A percentile compares a stretch with the other conserved stretches of the same genome.
Evolutionary conservation across 2,113 vertebrate genomes (phyloP).

Genomic region (Dicerorhinus sumatrensis): DNA sequence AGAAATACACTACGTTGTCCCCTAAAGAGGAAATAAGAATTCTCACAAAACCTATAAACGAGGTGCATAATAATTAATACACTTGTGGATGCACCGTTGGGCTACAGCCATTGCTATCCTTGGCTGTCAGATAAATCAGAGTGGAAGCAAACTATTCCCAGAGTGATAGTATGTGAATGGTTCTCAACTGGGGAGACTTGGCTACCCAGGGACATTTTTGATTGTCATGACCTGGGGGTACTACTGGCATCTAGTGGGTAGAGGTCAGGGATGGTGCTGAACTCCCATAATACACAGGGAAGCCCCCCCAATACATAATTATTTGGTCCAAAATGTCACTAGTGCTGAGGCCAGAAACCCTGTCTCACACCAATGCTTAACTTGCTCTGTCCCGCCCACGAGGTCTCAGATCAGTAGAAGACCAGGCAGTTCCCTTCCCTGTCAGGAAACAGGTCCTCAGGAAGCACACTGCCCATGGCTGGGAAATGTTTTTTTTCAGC

Average conservation of each 20-base stretch:
- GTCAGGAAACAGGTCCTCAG: neutral
- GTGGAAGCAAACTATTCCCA: neutral
- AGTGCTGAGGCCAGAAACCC: neutral
- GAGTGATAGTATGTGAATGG: neutral
- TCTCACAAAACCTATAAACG: slow-evolving; percentile 50
- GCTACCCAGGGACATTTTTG: neutral
- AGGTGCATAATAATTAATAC: neutral
- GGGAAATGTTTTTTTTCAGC: slow-evolving; percentile 54
- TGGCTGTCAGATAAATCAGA: slow-evolving; percentile 27
- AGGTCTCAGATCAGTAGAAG: neutral
- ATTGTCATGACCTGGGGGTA: neutral
- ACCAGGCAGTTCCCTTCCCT: neutral
- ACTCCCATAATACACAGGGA: neutral
- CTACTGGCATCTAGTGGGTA: neutral
- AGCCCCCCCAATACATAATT: neutral
- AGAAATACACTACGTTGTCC: neutral
- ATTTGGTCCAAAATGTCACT: neutral
- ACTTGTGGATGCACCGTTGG: neutral
- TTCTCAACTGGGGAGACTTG: neutral
- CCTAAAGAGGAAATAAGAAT: neutral
- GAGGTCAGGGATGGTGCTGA: neutral
- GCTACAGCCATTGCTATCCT: slow-evolving; percentile 24
- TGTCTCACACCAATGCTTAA: neutral
- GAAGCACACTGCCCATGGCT: neutral
- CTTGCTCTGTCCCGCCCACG: neutral